Conservation (phyloP, 1,140 invertebrate species). For the Cecropterus lyciades region DNA sequence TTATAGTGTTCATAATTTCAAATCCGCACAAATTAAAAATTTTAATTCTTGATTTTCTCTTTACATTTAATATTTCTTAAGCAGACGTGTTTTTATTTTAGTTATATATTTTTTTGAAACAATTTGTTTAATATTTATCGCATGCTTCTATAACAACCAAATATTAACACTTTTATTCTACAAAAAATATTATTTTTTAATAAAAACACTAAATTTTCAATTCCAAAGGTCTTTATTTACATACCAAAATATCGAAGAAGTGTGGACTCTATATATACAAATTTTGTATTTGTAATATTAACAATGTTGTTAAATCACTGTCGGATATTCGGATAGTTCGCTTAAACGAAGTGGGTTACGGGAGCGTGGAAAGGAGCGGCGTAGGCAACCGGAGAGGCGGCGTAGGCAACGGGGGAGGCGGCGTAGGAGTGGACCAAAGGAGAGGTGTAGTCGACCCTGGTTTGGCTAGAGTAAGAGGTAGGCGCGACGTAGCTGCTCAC, state of each 20-base stretch:
- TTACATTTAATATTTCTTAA: too few relatives aligned
- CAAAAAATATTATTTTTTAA: background rate
- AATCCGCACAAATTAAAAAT: too few relatives aligned
- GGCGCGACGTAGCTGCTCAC: constrained; percentile 46
- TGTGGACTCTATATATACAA: constrained; percentile 1
- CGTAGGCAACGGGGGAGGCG: constrained; percentile 53
- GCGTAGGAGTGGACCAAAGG: constrained; percentile 47
- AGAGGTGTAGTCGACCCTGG: constrained; percentile 48
- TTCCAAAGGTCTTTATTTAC: constrained; percentile 28
- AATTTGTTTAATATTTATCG: too few relatives aligned
- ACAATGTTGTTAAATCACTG: background rate
- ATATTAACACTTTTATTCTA: too few relatives aligned
- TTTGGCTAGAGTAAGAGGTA: constrained; percentile 48
- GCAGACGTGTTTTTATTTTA: too few relatives aligned
- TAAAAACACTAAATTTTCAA: constrained; percentile 1
- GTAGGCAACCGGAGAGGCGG: constrained; percentile 53
- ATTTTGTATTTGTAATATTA: background rate
- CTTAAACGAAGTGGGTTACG: constrained; percentile 3
- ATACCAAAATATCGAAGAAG: constrained; percentile 11
- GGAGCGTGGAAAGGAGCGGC: constrained; percentile 39
- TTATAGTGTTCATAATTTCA: too few relatives aligned
- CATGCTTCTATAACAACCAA: too few relatives aligned
- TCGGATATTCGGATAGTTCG: background rate
- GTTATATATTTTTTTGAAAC: too few relatives aligned
- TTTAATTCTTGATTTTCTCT: too few relatives aligned